phyloP scores from a whole-genome alignment of 2,888 invertebrate species.

The Lottia gigantea region DNA sequence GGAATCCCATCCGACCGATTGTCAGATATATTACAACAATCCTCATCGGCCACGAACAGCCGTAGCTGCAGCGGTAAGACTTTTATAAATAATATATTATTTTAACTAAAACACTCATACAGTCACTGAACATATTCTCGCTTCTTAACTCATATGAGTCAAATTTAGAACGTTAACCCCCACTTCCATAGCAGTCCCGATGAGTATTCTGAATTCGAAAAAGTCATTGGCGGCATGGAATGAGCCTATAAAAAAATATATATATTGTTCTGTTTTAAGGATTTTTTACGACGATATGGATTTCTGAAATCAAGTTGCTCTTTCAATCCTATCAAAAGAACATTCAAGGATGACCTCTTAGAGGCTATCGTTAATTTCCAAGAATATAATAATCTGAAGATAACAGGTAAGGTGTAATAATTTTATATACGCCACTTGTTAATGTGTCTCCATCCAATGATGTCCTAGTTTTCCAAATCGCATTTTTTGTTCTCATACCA shows the following conservation, averaged over 20 bases:
- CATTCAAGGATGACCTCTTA: neutral
- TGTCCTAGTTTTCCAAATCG: too few species aligned
- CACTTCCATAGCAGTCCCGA: too few species aligned
- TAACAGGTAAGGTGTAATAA: neutral
- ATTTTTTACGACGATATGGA: constrained; percentile 2
- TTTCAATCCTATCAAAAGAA: neutral
- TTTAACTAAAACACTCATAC: neutral
- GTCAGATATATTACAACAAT: neutral
- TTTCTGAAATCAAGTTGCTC: neutral
- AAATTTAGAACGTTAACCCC: too few species aligned
- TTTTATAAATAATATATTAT: neutral
- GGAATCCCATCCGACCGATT: neutral
- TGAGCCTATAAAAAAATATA: too few species aligned
- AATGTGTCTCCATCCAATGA: too few species aligned
- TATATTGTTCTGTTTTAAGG: neutral
- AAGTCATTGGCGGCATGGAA: too few species aligned
- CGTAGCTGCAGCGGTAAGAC: neutral
- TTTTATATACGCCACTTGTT: too few species aligned
- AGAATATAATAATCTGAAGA: neutral
- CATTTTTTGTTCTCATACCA: too few species aligned
- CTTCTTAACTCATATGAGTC: too few species aligned
- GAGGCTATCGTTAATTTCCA: neutral
- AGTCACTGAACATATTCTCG: too few species aligned
- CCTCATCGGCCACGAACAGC: neutral
- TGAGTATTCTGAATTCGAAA: too few species aligned